Base-by-base conservation (phyloP, 2,888 invertebrate genomes). In the Cerastis rubricosa region DNA sequence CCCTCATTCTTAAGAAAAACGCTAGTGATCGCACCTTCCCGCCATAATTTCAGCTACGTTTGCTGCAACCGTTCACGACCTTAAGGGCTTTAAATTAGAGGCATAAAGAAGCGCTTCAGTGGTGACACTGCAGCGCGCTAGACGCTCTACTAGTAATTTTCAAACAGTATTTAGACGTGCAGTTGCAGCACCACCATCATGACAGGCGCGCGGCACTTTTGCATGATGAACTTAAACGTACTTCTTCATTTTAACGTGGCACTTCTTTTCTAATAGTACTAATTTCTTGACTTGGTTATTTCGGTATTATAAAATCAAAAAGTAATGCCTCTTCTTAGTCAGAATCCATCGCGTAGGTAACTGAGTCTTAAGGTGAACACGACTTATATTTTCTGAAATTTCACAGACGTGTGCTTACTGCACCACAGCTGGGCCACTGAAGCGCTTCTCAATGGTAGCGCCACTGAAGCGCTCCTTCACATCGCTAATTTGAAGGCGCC, bases 1-100 rank as follows among this genome's bases (percentile, higher is more conserved):
- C 73, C 74, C 83, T 75, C 80, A 81, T 75, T 85, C 67, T 78
- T 70, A 74, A 85, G 85, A 84, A 77, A 81, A 54, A 63, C 12
- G 7, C 35, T 47, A 2, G 3, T 12, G 35, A 54, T 59, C 43
- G 12, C 72, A 75, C 73, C 65, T 74, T 70, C 22, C 19, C 19
- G 6, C 11, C 22, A 61, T 68, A 54, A 76, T 71, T 75, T 73
- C 47, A 54, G 22, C 51, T 47, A 22, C 40, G 22, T 40, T 63
- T 11, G 40, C 40, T 19, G 40, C 29, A 35, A 12, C 11, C 57
- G 14, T 57, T 57, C 57, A 14, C 57, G 57, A 25, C 25, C 25
- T 6, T 57, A 57, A 25, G 54, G 1, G n/a, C 25, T 54, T 54
- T n/a, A 25, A 54, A 54, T 54, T 25, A 54, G 2, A 25, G 25